phyloP scores from a whole-genome alignment of 2,113 vertebrate genomes.

The Hucho hucho region DNA sequence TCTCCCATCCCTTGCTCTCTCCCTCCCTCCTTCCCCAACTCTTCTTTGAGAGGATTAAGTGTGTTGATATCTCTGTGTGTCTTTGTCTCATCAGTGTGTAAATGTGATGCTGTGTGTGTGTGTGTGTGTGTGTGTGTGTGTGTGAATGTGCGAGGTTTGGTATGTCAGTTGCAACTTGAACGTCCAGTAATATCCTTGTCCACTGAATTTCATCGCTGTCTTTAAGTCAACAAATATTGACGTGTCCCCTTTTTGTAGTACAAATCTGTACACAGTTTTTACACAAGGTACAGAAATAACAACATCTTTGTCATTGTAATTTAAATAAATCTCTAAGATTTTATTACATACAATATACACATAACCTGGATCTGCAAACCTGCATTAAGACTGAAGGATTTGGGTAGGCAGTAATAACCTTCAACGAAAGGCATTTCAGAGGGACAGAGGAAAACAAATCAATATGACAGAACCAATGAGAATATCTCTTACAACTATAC shows the following conservation, averaged over 20 bases:
- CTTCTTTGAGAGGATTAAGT: constrained; percentile 75
- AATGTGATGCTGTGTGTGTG: neutral
- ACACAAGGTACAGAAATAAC: constrained; percentile 33
- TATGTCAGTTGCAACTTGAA: constrained; percentile 44
- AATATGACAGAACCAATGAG: constrained; percentile 6
- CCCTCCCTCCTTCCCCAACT: constrained; percentile 45
- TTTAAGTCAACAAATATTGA: constrained; percentile 48
- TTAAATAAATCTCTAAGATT: constrained; percentile 65
- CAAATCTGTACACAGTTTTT: constrained; percentile 53
- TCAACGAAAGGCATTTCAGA: constrained; percentile 44
- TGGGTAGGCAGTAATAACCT: constrained; percentile 26
- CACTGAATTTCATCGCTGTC: constrained; percentile 25
- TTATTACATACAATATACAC: constrained; percentile 67
- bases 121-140: too few species aligned
- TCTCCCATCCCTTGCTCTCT: constrained; percentile 34
- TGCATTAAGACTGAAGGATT: constrained; percentile 43
- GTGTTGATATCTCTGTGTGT: constrained; percentile 50
- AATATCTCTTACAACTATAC: constrained; percentile 36
- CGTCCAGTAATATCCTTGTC: constrained; percentile 49
- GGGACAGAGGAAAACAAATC: constrained; percentile 21
- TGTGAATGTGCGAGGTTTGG: neutral
- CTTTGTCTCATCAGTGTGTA: constrained; percentile 50
- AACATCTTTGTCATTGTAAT: constrained; percentile 16
- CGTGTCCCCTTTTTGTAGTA: constrained; percentile 29
- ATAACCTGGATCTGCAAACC: constrained; percentile 43